Base-by-base conservation (phyloP, 2,888 invertebrate species). In the Chymomyza caudatula region DNA sequence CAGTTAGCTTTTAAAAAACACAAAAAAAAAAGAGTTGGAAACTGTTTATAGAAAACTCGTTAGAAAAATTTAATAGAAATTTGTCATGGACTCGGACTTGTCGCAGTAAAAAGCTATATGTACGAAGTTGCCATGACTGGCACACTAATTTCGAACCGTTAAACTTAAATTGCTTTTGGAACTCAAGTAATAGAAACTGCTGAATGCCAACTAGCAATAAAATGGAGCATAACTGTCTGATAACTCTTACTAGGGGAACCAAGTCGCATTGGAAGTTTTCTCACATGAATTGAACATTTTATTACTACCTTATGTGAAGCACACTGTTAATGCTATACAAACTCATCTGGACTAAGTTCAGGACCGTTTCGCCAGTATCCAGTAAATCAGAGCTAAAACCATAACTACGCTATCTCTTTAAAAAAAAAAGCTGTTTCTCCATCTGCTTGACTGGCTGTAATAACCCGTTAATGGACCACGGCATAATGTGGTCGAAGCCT, bases 1-100 rank as follows among this genome's bases (percentile, higher is more conserved):
- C 17, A 8, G 4, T 37, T 11, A 37, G 15, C 19, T 47, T 47
- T 17, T 3, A 17, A 15, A 17, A 37, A 37, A 25, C 8, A 37
- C 8, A 37, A 37, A 37, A 37, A 11, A 37, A 37, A 11, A 37
- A 37, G 29, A 37, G 29, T 37, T 11, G 29, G 11, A 77, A 85
- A 80, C 85, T 80, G 86, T 85, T 83, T 83, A 80, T 85, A 85
- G 80, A 80, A 85, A 80, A 85, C 84, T 80, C 81, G 80, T 80
- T 80, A 80, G 76, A 85, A 83, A 85, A 80, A 85, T 80, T 84
- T 84, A 80, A 80, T 85, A 80, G 76, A 85, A 83, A 74, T 80
- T 77, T 73, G 67, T 73, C 59, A 42, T 42, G 15, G 29, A 37
- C 29, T 37, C 11, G 29, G 29, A 37, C 29, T 37, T 37, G 29